Conservation (phyloP, 2,113 vertebrate genomes). For the Labeo catla region DNA sequence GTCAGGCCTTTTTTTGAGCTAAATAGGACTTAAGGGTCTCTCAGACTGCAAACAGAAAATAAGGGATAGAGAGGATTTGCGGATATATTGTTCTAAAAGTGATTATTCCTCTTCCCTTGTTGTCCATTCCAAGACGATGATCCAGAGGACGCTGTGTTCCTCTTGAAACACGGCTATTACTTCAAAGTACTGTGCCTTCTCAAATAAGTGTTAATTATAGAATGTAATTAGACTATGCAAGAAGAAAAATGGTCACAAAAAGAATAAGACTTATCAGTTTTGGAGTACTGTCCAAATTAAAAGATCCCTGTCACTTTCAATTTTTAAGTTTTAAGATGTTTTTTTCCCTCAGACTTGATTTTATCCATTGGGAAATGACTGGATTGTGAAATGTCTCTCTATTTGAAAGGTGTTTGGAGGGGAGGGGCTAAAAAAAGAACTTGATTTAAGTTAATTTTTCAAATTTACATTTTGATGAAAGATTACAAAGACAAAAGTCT, state of each 20-base stretch:
- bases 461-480: not conserved
- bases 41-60: not conserved
- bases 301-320: not conserved
- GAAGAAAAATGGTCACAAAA: not conserved
- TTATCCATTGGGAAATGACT: not conserved
- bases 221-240: not conserved
- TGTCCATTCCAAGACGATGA: conserved; percentile 6
- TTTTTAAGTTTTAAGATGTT: not conserved
- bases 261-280: not conserved
- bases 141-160: not conserved
- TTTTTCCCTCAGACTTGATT: not conserved
- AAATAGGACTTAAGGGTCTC: conserved; percentile 19
- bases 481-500: not conserved
- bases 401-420: not conserved
- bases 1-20: not conserved
- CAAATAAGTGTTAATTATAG: not conserved
- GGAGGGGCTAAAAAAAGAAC: not conserved
- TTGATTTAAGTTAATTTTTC: not conserved
- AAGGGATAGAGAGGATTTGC: not conserved
- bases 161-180: not conserved
- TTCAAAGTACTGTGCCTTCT: not conserved
- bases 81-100: not conserved
- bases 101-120: not conserved
- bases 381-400: not conserved
- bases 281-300: not conserved